Conservation (phyloP, 2,797 vertebrate species). For the Euthynnus affinis region DNA sequence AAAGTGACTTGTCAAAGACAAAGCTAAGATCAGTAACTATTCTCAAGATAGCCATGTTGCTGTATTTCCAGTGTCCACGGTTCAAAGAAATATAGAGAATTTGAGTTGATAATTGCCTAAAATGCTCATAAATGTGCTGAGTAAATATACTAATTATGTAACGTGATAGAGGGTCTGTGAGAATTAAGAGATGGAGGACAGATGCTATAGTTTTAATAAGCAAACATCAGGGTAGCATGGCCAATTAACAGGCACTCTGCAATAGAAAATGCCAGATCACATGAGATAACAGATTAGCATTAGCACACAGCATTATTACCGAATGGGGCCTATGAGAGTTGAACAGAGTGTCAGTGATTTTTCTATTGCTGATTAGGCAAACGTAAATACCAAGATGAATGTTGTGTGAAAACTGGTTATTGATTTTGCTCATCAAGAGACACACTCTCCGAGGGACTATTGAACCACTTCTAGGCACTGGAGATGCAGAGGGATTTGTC, state of each 20-base stretch:
- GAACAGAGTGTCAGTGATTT: slow-evolving; percentile 60
- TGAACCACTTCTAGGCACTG: slow-evolving; percentile 59
- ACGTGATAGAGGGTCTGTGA: slow-evolving; percentile 28
- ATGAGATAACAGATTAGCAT: slow-evolving; percentile 69
- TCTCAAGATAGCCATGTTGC: background rate
- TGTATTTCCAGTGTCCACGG: background rate
- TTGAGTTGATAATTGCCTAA: slow-evolving; percentile 12
- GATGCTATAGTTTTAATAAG: slow-evolving; percentile 51
- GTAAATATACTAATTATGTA: slow-evolving; percentile 33
- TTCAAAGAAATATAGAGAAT: slow-evolving; percentile 20
- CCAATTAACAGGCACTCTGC: slow-evolving; percentile 61
- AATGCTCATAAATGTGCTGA: slow-evolving; percentile 1
- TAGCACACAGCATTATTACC: slow-evolving; percentile 59
- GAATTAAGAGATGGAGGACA: slow-evolving; percentile 29
- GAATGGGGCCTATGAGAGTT: slow-evolving; percentile 47
- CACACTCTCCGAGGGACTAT: slow-evolving; percentile 71
- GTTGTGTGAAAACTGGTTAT: slow-evolving; percentile 75
- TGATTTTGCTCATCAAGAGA: slow-evolving; percentile 79
- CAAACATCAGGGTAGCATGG: slow-evolving; percentile 49
- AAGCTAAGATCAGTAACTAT: slow-evolving; percentile 16
- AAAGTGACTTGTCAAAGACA: slow-evolving; percentile 2
- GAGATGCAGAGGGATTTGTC: slow-evolving; percentile 54
- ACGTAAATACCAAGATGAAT: slow-evolving; percentile 79
- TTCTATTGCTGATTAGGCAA: slow-evolving; percentile 78
- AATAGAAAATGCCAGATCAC: slow-evolving; percentile 57